These are phyloP conservation scores for Galaxea fascicularis DNA, from an alignment of 92 coral and sea anemone genomes.

Conservation along the genomic window DNA sequence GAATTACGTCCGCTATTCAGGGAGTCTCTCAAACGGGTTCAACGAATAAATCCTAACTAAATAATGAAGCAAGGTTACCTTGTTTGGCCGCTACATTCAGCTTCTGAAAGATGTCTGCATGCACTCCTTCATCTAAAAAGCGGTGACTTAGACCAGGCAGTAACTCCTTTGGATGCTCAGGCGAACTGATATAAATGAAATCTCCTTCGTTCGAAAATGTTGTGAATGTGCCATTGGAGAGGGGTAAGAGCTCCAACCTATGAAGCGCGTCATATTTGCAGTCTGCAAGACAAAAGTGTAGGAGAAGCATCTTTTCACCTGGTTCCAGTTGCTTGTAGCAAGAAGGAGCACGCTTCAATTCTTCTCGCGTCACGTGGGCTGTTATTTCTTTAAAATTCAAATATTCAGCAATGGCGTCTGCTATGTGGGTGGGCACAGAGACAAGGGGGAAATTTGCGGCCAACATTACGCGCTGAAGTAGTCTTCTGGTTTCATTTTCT, in stretches of 20 bases:
- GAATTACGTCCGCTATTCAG: background rate
- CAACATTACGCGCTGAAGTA: conserved; percentile 31
- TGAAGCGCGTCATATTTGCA: conserved; percentile 38
- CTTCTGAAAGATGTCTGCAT: conserved; percentile 28
- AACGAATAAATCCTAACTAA: background rate
- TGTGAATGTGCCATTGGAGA: conserved; percentile 69
- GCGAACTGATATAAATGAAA: conserved; percentile 64
- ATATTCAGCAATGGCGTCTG: too few relatives aligned
- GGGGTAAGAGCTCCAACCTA: conserved; percentile 80
- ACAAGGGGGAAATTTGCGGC: conserved; percentile 3
- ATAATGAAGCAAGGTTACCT: conserved; percentile 37
- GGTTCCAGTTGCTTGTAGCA: conserved; percentile 42
- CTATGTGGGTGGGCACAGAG: too few relatives aligned
- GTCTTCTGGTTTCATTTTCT: background rate
- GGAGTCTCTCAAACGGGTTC: background rate
- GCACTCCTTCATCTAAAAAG: conserved; percentile 66
- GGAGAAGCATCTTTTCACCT: conserved; percentile 63
- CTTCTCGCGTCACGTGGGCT: conserved; percentile 9
- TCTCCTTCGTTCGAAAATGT: conserved; percentile 34
- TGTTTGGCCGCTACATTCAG: conserved; percentile 52
- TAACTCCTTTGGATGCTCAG: conserved; percentile 70
- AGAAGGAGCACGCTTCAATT: conserved; percentile 14
- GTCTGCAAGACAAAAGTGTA: conserved; percentile 73
- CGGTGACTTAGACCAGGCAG: conserved; percentile 72
- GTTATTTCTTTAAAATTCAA: too few relatives aligned